phyloP scores from a whole-genome alignment of 1,140 invertebrate genomes.

The Periplaneta americana region DNA sequence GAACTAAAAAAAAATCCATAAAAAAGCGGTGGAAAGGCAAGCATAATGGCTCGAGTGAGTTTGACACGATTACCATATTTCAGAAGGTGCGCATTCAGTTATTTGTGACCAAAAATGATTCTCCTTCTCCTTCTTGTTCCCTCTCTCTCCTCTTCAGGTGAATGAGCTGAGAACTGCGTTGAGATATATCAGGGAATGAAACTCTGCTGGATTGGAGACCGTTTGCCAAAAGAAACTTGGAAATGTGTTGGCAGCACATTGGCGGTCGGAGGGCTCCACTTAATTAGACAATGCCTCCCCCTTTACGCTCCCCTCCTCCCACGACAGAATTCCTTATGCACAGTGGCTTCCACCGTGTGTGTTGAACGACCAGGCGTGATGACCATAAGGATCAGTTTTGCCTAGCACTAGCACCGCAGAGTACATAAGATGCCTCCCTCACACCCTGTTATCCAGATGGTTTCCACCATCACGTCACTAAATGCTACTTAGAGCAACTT shows the following conservation, averaged over 20 bases:
- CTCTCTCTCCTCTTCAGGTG: background rate
- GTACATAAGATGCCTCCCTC: background rate
- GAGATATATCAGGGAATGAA: background rate
- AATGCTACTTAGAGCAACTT: background rate
- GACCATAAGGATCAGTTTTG: background rate
- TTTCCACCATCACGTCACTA: background rate
- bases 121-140: background rate
- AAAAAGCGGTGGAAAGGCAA: too few species aligned
- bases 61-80: background rate
- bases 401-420: background rate
- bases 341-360: background rate
- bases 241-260: background rate
- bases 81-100: too few species aligned
- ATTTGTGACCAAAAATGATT: background rate
- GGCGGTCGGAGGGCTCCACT: background rate
- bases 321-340: background rate
- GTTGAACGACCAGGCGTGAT: background rate
- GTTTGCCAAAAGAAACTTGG: background rate
- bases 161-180: background rate
- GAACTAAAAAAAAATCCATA: background rate
- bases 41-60: background rate
- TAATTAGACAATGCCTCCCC: too few species aligned
- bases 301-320: too few species aligned
- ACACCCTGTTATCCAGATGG: background rate
- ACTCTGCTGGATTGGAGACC: background rate